A percentile compares a stretch with the other conserved stretches of the same genome.
phyloP scores from a whole-genome alignment of 2,888 invertebrate genomes.

The Drosophila phalerata region DNA sequence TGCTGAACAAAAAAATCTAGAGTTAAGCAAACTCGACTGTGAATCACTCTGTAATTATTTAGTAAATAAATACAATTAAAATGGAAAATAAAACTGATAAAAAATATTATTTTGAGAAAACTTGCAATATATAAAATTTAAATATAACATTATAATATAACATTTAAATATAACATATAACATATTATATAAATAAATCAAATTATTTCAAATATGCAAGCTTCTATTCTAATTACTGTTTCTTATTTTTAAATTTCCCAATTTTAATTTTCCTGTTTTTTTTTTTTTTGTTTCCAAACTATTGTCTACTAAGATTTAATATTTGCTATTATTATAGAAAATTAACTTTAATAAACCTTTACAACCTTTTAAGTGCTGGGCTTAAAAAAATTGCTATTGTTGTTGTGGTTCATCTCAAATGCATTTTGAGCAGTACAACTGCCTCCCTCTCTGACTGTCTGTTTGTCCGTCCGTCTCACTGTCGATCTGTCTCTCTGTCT shows the following conservation, averaged over 20 bases:
- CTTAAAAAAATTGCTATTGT: not conserved
- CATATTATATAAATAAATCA: too few relatives aligned
- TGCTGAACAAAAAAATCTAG: not conserved
- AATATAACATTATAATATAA: too few relatives aligned
- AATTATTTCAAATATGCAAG: too few relatives aligned
- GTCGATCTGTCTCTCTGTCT: slow-evolving; percentile 14
- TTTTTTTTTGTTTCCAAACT: too few relatives aligned
- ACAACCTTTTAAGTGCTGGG: not conserved
- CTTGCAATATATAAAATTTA: not conserved
- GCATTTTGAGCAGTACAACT: slow-evolving; percentile 38
- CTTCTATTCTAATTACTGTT: too few relatives aligned
- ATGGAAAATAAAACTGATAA: not conserved
- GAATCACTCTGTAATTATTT: not conserved
- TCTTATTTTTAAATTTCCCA: too few relatives aligned
- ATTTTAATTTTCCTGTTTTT: too few relatives aligned
- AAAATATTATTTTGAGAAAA: slow-evolving; percentile 3
- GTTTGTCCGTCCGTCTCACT: not conserved
- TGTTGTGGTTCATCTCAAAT: slow-evolving; percentile 57
- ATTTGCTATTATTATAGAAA: too few relatives aligned
- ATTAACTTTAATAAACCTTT: too few relatives aligned
- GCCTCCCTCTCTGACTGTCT: slow-evolving; percentile 11
- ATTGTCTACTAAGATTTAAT: too few relatives aligned
- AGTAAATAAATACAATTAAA: not conserved
- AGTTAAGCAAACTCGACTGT: not conserved
- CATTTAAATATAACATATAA: too few relatives aligned